Percentiles rank a stretch among this genome's conserved stretches.
Conservation (phyloP, 2,113 vertebrate genomes). For the Cryptotis parvus region DNA sequence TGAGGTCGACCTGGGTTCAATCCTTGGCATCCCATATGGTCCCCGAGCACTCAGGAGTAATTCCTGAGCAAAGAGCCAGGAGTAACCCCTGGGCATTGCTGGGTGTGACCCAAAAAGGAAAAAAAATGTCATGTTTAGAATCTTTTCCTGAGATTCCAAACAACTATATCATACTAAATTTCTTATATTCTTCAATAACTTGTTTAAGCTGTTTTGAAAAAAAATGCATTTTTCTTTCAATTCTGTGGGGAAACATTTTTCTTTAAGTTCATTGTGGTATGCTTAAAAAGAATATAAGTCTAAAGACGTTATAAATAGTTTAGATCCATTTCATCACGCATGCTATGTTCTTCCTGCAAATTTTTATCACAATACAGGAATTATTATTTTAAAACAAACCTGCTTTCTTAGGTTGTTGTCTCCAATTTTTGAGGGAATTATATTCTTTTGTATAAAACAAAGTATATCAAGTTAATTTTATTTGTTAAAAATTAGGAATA, state of each 20-base stretch:
- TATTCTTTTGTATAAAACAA: conserved; percentile 12
- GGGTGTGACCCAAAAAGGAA: too few species aligned
- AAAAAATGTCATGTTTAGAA: too few species aligned
- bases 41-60: too few species aligned
- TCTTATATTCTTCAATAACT: conserved; percentile 13
- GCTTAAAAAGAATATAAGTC: conserved; percentile 12
- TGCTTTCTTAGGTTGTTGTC: background rate
- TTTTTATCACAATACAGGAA: conserved; percentile 12
- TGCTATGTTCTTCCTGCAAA: conserved; percentile 23
- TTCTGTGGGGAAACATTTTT: background rate
- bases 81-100: too few species aligned
- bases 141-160: conserved; percentile 41
- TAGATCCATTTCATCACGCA: background rate
- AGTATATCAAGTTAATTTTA: conserved; percentile 16
- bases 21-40: too few species aligned
- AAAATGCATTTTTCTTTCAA: conserved; percentile 28
- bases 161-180: background rate
- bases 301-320: background rate
- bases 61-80: too few species aligned
- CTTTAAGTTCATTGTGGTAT: background rate
- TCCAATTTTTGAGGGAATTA: background rate
- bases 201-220: conserved; percentile 10
- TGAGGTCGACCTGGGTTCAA: too few species aligned
- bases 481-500: conserved; percentile 31
- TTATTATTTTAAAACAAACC: background rate